Conservation (phyloP, 2,113 vertebrate genomes). For the Eublepharis macularius region DNA sequence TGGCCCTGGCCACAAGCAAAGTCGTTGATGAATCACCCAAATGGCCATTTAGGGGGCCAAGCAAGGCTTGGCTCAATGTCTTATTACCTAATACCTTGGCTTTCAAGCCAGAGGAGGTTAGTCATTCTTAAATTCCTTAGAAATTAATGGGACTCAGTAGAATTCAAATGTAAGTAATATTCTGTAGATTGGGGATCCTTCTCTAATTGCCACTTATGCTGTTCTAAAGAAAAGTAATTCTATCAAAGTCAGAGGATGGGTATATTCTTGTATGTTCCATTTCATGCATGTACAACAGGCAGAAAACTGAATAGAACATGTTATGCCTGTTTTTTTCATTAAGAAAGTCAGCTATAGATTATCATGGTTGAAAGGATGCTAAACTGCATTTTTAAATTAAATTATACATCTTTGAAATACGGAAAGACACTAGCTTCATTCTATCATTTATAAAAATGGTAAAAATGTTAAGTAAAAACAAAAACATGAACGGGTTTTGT, state of each 20-base stretch:
- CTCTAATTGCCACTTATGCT: not conserved
- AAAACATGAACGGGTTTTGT: constrained; percentile 34
- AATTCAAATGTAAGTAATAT: not conserved
- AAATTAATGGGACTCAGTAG: not conserved
- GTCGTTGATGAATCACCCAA: not conserved
- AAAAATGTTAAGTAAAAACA: constrained; percentile 48
- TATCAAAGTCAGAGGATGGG: not conserved
- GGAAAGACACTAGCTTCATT: accelerated
- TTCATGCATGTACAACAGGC: not conserved
- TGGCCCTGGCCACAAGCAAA: not conserved
- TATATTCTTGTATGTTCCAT: not conserved
- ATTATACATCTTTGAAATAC: constrained; percentile 8
- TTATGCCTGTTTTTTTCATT: not conserved
- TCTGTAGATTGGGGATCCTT: too few species aligned
- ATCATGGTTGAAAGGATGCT: not conserved
- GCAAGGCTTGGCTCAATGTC: too few species aligned
- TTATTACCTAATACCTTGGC: not conserved
- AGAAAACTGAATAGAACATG: not conserved
- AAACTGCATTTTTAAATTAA: not conserved
- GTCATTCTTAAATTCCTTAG: too few species aligned
- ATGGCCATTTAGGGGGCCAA: not conserved
- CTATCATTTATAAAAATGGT: constrained; percentile 37
- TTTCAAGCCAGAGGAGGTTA: not conserved
- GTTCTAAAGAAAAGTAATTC: not conserved
- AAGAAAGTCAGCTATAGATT: not conserved